Conservation (phyloP, 2,113 vertebrate genomes). For the Cisticola juncidis region DNA sequence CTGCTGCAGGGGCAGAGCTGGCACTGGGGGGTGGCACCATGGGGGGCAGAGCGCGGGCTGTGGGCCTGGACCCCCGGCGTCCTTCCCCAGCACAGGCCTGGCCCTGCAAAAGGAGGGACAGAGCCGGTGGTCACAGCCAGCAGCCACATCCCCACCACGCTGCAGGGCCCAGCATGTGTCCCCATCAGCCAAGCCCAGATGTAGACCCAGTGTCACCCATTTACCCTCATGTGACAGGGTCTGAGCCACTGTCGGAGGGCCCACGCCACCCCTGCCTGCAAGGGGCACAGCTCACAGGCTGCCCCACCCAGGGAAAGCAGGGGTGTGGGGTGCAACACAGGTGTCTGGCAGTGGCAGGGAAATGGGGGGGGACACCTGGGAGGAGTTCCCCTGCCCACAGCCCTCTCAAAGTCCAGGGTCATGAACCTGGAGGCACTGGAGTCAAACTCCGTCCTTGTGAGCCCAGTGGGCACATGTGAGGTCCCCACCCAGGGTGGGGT, state of each 20-base stretch:
- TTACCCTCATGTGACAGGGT: rapidly evolving
- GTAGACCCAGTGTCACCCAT: rapidly evolving
- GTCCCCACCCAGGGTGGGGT: neutral
- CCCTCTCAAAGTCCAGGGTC: slow-evolving; percentile 30
- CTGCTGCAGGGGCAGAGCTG: neutral
- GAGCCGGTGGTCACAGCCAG: neutral
- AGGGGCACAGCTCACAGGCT: neutral
- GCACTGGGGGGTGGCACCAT: neutral
- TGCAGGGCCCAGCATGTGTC: rapidly evolving
- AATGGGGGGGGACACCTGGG: neutral
- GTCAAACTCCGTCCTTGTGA: neutral
- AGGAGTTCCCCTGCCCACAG: neutral
- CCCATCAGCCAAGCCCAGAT: too few relatives aligned
- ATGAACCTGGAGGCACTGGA: rapidly evolving
- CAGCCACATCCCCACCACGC: rapidly evolving
- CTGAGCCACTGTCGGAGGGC: rapidly evolving
- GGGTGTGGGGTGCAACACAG: rapidly evolving
- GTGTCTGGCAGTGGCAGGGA: rapidly evolving
- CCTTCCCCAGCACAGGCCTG: neutral
- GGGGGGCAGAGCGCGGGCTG: rapidly evolving
- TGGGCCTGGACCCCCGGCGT: neutral
- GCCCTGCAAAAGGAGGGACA: neutral
- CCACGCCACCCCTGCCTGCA: rapidly evolving
- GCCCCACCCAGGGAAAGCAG: rapidly evolving
- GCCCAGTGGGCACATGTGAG: neutral